Percentiles rank a stretch among this genome's conserved stretches.
Conservation (phyloP, 2,797 vertebrate species). For the Sebastes miniatus region DNA sequence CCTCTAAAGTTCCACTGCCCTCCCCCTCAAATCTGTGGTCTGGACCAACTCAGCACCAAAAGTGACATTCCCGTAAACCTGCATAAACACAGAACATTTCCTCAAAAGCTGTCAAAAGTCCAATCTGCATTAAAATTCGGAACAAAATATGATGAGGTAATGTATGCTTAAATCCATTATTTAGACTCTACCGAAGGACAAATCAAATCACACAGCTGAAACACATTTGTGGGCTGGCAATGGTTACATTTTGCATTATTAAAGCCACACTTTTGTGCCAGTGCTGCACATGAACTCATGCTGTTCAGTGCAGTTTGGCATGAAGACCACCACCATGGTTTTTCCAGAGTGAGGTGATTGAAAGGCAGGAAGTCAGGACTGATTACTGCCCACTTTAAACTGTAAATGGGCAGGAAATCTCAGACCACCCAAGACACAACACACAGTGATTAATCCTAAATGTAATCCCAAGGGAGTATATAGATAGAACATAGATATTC, state of each 20-base stretch:
- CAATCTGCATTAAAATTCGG: background rate
- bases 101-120: background rate
- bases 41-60: constrained; percentile 55
- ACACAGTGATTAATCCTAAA: background rate
- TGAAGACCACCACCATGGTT: background rate
- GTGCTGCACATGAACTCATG: background rate
- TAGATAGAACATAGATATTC: background rate
- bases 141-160: background rate
- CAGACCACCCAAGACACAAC: constrained; percentile 64
- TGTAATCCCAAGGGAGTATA: background rate
- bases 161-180: background rate
- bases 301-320: background rate
- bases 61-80: constrained; percentile 49
- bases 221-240: background rate
- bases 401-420: constrained; percentile 55
- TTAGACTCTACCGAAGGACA: background rate
- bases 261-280: background rate
- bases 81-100: constrained; percentile 25
- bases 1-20: constrained; percentile 66
- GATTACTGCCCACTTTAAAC: constrained; percentile 41
- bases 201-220: background rate
- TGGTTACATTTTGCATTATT: background rate
- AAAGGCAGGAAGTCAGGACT: constrained; percentile 51
- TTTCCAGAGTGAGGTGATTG: background rate
- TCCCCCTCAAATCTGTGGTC: constrained; percentile 64